A percentile compares a stretch with the other conserved stretches of the same genome.
Evolutionary conservation across 2,113 vertebrate species (phyloP).

Genomic region (Lethenteron reissneri): DNA sequence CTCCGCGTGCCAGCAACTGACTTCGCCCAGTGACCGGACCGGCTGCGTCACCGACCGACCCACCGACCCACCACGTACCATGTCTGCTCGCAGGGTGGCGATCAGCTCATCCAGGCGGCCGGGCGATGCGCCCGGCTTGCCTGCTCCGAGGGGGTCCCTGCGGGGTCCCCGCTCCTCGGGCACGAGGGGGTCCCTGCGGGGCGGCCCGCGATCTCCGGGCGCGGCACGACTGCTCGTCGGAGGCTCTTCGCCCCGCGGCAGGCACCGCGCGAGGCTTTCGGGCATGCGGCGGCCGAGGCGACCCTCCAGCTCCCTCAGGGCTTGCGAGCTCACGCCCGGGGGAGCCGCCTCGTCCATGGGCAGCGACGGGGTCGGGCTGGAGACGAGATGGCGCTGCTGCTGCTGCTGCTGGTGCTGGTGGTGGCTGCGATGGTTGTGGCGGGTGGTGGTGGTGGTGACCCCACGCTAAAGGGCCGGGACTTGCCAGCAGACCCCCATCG

Average conservation of each 20-base stretch:
- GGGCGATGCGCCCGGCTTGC: not conserved
- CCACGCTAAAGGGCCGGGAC: not conserved
- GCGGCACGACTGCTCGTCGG: not conserved
- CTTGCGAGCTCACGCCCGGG: not conserved
- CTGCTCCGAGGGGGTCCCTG: not conserved
- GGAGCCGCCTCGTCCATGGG: not conserved
- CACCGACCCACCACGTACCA: too few relatives aligned
- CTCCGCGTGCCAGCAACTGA: too few relatives aligned
- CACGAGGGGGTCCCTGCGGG: not conserved
- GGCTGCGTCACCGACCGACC: too few relatives aligned
- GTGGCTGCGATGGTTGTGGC: too few relatives aligned
- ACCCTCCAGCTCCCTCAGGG: not conserved
- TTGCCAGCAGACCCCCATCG: not conserved
- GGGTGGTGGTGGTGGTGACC: not conserved
- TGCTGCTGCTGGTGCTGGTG: not conserved
- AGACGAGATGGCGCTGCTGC: not conserved
- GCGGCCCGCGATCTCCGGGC: not conserved
- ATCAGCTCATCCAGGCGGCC: not conserved
- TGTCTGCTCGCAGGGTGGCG: too few relatives aligned
- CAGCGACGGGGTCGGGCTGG: not conserved
- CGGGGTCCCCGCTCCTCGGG: not conserved
- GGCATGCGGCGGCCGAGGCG: conserved; percentile 4
- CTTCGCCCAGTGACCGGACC: too few relatives aligned
- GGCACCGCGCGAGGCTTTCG: conserved; percentile 3
- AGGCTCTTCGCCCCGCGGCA: not conserved